These are phyloP conservation scores for Rattus norvegicus DNA, from an alignment of 2,113 vertebrate genomes.

Conservation along the genomic window DNA sequence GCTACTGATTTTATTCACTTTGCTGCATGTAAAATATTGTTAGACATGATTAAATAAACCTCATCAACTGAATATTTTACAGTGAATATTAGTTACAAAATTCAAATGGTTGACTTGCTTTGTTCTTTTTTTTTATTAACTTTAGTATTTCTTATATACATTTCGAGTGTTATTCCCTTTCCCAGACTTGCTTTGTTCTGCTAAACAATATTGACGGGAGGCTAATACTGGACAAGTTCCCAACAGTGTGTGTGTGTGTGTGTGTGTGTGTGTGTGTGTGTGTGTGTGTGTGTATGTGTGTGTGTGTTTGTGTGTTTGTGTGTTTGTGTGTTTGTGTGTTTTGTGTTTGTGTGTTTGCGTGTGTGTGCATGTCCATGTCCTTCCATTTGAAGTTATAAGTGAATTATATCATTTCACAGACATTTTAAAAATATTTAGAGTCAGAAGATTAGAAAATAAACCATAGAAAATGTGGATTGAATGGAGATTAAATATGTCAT, in stretches of 20 bases:
- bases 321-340: too few relatives aligned
- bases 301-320: too few relatives aligned
- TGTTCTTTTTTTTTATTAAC: too few relatives aligned
- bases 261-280: too few relatives aligned
- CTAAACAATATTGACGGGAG: background rate
- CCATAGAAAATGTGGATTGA: background rate
- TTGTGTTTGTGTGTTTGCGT: background rate
- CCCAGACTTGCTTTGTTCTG: background rate
- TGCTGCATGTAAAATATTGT: background rate
- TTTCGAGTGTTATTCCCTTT: too few relatives aligned
- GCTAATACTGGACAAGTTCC: background rate
- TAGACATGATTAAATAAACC: background rate
- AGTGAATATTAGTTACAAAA: background rate
- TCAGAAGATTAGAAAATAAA: background rate
- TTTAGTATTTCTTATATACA: too few relatives aligned
- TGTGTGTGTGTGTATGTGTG: background rate
- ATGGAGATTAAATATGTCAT: rapidly evolving
- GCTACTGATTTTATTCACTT: background rate
- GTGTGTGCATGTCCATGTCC: background rate
- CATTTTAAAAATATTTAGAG: background rate
- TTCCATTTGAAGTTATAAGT: background rate
- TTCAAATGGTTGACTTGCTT: background rate
- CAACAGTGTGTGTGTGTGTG: too few relatives aligned
- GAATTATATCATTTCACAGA: background rate
- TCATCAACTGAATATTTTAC: background rate